Base-by-base conservation (phyloP, 2,797 vertebrate genomes). In the Cryptoprocta ferox region DNA sequence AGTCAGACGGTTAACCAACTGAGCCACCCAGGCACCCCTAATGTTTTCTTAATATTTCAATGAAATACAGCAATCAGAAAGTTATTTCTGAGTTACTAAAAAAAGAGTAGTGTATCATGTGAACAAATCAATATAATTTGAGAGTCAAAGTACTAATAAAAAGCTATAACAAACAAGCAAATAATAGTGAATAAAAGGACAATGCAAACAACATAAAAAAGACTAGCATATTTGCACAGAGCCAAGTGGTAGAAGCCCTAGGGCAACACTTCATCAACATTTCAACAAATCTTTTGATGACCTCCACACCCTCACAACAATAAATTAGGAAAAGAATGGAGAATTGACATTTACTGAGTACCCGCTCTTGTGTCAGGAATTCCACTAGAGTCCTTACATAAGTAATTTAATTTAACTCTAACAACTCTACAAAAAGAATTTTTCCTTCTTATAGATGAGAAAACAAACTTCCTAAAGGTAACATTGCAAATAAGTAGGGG, bases 31-130 rank as follows among this genome's bases (percentile, higher is more conserved):
- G n/a, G n/a, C n/a, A n/a, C n/a, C n/a, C n/a, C 95, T 63, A 35
- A 45, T 93, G 48, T 66, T 92, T 97, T 85, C 48, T 73, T 92
- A 94, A 75, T 85, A 96, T 92, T 95, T 96, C 24, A 94, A 28
- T 75, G 89, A 95, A 94, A 76, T 53, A 19, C 76, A 88, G 75
- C 21, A 81, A 63, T 90, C 45, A 85, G 32, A 97, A 97, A 87
- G 28, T 45, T 88, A 59, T 90, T 92, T 78, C 76, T 21, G 90
- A 96, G 53, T 30, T 92, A 91, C 30, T 90, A 30, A n/a, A 88
- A 94, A 95, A 94, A 82, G 37, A 84, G 19, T 82, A 88, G 70
- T 86, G 16, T 76, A 76, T 37, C 35, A 80, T 65, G 28, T 88
- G 75, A 95, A 66, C n/a, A 87, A 93, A 95, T 93, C 18, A 84